phyloP scores from a whole-genome alignment of 2,113 vertebrate species.

The Uropsilus gracilis region DNA sequence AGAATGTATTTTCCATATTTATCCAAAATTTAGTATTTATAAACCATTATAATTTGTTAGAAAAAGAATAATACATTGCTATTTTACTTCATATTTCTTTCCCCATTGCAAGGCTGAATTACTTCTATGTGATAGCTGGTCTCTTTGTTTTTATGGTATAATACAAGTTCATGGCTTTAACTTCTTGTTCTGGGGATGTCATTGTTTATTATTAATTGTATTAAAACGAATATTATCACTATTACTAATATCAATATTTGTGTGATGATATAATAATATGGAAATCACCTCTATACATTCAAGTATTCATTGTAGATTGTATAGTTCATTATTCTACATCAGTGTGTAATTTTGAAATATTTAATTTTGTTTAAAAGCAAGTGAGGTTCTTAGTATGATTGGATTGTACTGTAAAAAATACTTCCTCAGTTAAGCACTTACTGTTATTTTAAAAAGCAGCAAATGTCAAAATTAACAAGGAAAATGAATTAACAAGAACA shows the following conservation, averaged over 20 bases:
- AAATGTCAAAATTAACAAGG: not conserved
- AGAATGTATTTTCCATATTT: not conserved
- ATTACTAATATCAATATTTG: not conserved
- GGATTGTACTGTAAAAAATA: not conserved
- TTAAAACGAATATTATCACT: not conserved
- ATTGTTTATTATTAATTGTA: not conserved
- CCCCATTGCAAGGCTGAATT: not conserved
- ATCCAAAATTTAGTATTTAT: not conserved
- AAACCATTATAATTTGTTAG: not conserved
- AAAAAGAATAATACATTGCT: not conserved
- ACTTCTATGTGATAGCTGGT: not conserved
- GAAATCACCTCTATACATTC: not conserved
- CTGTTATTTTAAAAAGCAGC: not conserved
- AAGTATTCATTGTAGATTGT: not conserved
- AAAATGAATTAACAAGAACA: not conserved
- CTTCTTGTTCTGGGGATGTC: not conserved
- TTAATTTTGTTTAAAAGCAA: slow-evolving; percentile 25
- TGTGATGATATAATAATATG: not conserved
- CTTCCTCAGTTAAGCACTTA: not conserved
- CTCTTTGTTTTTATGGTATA: not conserved
- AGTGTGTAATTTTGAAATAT: not conserved
- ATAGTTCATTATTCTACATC: not conserved
- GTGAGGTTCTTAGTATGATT: not conserved
- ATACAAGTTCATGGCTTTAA: not conserved
- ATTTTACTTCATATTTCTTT: not conserved